These are phyloP conservation scores for Andrena trimmerana DNA, from an alignment of 2,888 invertebrate species.

Conservation along the genomic window DNA sequence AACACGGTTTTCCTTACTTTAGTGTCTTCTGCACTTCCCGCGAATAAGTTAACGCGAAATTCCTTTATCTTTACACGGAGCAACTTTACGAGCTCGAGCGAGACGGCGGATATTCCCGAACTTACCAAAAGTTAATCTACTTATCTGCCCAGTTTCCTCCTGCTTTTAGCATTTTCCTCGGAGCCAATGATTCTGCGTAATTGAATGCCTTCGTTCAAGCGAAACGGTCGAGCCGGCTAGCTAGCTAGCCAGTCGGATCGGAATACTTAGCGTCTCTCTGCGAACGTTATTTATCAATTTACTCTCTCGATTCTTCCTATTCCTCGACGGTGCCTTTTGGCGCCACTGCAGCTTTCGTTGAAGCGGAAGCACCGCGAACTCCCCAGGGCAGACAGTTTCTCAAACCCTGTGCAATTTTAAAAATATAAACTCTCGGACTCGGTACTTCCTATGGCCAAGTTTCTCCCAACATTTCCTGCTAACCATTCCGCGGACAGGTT, in stretches of 20 bases:
- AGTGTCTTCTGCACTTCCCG: neutral
- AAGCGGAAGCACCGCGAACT: neutral
- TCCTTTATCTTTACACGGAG: conserved; percentile 30
- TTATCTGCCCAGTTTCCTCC: conserved; percentile 25
- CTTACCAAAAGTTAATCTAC: conserved; percentile 45
- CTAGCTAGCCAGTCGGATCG: neutral
- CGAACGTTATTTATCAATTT: conserved; percentile 13
- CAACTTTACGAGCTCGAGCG: conserved; percentile 25
- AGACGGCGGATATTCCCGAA: conserved; percentile 18
- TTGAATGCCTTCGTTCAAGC: conserved; percentile 32
- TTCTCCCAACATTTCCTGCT: conserved; percentile 32
- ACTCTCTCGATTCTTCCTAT: too few species aligned
- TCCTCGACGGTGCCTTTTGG: too few species aligned
- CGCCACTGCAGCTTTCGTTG: neutral
- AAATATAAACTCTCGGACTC: conserved; percentile 17
- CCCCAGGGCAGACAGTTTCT: conserved; percentile 24
- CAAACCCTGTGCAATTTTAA: conserved; percentile 44
- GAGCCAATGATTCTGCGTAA: conserved; percentile 29
- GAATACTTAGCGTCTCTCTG: conserved; percentile 2
- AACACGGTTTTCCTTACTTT: neutral
- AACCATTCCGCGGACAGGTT: conserved; percentile 23
- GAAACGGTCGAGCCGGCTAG: conserved; percentile 4
- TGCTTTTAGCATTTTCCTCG: conserved; percentile 26
- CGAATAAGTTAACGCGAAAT: conserved; percentile 23
- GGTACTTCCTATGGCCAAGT: conserved; percentile 12